Conservation (phyloP, 1,140 invertebrate species). For the Drosophila jambulina region DNA sequence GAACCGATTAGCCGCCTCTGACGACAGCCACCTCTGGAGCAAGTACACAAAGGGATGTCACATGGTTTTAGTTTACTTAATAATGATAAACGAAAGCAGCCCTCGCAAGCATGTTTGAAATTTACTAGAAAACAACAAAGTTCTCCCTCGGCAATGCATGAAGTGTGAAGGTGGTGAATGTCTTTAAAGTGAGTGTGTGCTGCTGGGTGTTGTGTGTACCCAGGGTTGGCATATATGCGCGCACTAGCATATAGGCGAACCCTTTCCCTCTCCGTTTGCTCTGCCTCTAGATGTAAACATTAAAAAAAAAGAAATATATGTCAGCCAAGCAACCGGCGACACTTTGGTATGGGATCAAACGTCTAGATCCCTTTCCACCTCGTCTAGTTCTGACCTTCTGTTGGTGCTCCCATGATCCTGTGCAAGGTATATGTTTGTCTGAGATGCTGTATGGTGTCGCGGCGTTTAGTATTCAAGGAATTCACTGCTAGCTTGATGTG, state of each 20-base stretch:
- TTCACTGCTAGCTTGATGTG: constrained; percentile 14
- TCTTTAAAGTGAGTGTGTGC: constrained; percentile 5
- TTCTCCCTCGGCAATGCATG: constrained; percentile 7
- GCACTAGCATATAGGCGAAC: neutral
- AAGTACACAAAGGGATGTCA: constrained; percentile 16
- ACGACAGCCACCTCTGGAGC: neutral
- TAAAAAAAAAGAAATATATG: constrained; percentile 9
- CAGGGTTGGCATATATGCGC: neutral
- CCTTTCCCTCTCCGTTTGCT: neutral
- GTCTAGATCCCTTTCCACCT: constrained; percentile 1
- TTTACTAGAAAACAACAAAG: constrained; percentile 48
- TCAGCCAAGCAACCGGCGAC: constrained; percentile 20
- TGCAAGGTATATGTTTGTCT: constrained; percentile 12
- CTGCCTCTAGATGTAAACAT: constrained; percentile 7
- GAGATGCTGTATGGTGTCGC: constrained; percentile 14
- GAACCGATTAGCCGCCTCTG: neutral
- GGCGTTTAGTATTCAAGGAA: constrained; percentile 29
- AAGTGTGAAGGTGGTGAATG: constrained; percentile 7
- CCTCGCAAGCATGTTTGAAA: constrained; percentile 7
- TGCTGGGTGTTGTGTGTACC: neutral
- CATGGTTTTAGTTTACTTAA: constrained; percentile 3
- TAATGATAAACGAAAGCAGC: constrained; percentile 40
- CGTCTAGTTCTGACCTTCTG: neutral
- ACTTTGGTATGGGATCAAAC: constrained; percentile 31
- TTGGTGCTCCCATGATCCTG: constrained; percentile 4